Percentiles rank a stretch among this genome's conserved stretches.
phyloP scores from a whole-genome alignment of 2,888 invertebrate genomes.

The Embidobia sp. region DNA sequence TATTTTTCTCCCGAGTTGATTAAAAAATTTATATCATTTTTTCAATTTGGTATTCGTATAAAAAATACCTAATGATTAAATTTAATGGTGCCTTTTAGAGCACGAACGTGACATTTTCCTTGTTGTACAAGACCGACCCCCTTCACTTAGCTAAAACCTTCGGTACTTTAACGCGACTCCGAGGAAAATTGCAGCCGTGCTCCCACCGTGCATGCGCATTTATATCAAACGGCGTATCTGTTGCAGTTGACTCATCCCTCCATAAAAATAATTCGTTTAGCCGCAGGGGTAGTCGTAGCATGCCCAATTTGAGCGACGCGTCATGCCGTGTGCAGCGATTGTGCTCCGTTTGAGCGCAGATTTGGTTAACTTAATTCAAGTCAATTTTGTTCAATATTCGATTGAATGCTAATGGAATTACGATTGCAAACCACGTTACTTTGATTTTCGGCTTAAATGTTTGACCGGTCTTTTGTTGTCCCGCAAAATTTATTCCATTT shows the following conservation, averaged over 20 bases:
- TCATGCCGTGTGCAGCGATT: conserved; percentile 63
- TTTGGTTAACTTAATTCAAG: conserved; percentile 64
- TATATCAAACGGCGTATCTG: conserved; percentile 49
- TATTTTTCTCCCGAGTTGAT: too few relatives aligned
- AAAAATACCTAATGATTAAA: too few relatives aligned
- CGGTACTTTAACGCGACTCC: conserved; percentile 23
- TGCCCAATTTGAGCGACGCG: conserved; percentile 63
- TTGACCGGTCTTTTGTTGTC: conserved; percentile 42
- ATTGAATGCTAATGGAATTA: conserved; percentile 65
- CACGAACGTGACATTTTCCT: too few relatives aligned
- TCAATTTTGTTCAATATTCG: conserved; percentile 65
- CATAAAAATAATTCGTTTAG: conserved; percentile 66
- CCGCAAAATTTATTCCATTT: conserved; percentile 14
- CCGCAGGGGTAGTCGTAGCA: conserved; percentile 58
- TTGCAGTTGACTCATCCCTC: conserved; percentile 61
- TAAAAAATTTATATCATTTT: too few relatives aligned
- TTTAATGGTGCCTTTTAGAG: too few relatives aligned
- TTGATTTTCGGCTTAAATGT: conserved; percentile 50
- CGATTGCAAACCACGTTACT: conserved; percentile 59
- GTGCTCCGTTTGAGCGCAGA: conserved; percentile 65
- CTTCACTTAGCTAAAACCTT: conserved; percentile 1
- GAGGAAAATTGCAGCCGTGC: conserved; percentile 28
- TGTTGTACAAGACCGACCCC: too few relatives aligned
- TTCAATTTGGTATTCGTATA: too few relatives aligned
- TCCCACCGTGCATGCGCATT: conserved; percentile 51